These are phyloP conservation scores for Phyllotreta cruciferae DNA, from an alignment of 2,888 invertebrate genomes.

Conservation along the genomic window DNA sequence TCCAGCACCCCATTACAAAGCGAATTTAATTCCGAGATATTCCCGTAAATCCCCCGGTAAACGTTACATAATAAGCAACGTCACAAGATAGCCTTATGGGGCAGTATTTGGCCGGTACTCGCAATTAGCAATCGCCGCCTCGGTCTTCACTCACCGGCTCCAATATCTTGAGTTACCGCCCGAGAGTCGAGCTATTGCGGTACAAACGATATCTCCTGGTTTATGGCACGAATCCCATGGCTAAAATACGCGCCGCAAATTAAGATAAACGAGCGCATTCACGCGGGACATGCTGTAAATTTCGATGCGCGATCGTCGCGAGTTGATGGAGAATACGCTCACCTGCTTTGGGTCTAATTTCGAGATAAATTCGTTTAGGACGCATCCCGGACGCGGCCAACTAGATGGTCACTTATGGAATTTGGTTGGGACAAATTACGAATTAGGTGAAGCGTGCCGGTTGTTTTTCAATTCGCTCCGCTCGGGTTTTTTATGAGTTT, in stretches of 20 bases:
- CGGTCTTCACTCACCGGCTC: slow-evolving; percentile 39
- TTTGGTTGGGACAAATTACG: slow-evolving; percentile 45
- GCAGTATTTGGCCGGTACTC: slow-evolving; percentile 37
- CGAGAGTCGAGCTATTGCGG: slow-evolving; percentile 31
- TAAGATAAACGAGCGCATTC: slow-evolving; percentile 43
- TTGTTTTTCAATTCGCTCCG: too few relatives aligned
- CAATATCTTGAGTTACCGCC: slow-evolving; percentile 48
- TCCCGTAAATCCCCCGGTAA: slow-evolving; percentile 25
- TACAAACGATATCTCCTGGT: slow-evolving; percentile 50
- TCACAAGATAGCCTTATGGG: slow-evolving; percentile 42
- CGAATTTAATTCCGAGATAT: neutral
- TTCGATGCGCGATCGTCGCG: too few relatives aligned
- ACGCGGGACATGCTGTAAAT: slow-evolving; percentile 29
- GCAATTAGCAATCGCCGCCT: slow-evolving; percentile 44
- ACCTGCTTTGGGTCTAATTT: too few relatives aligned
- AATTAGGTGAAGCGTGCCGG: slow-evolving; percentile 3
- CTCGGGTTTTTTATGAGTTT: too few relatives aligned
- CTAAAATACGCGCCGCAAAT: slow-evolving; percentile 43
- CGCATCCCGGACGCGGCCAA: slow-evolving; percentile 59
- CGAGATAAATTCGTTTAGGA: slow-evolving; percentile 55
- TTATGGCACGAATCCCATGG: slow-evolving; percentile 45
- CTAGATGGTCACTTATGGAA: slow-evolving; percentile 54
- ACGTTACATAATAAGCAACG: slow-evolving; percentile 37
- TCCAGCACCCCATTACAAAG: slow-evolving; percentile 36
- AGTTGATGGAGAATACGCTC: too few relatives aligned